Evolutionary conservation across 2,797 vertebrate genomes (phyloP).

Genomic region (Urosaurus nigricauda): DNA sequence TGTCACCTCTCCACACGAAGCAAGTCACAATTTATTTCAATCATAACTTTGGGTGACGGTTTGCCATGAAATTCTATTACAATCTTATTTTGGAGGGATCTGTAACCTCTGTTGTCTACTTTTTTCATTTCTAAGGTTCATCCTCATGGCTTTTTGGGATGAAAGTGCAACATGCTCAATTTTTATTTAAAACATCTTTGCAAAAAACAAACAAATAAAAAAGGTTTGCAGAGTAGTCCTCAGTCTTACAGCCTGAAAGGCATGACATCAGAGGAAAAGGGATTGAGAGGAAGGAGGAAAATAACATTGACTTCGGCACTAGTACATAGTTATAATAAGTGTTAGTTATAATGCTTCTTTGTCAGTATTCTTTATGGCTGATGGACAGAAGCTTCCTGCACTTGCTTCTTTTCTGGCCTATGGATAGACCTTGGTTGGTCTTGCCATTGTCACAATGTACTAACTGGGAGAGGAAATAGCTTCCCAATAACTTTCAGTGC

Average conservation of each 20-base stretch:
- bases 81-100: background rate
- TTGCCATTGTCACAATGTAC: background rate
- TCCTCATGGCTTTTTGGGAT: background rate
- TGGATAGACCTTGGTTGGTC: background rate
- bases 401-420: background rate
- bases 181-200: background rate
- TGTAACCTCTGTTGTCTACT: background rate
- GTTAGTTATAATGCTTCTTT: background rate
- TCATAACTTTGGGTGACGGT: background rate
- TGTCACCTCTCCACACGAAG: background rate
- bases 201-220: background rate
- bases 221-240: background rate
- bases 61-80: too few relatives aligned
- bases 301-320: background rate
- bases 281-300: background rate
- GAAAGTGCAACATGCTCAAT: background rate
- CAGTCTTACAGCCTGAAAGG: background rate
- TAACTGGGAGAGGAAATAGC: background rate
- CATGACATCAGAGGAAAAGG: background rate
- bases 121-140: background rate
- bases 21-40: background rate
- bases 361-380: background rate
- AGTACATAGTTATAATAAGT: background rate
- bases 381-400: background rate
- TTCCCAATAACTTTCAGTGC: background rate